A percentile compares a stretch with the other conserved stretches of the same genome.
Conservation (phyloP, 2,113 vertebrate species). For the Lagopus leucura region DNA sequence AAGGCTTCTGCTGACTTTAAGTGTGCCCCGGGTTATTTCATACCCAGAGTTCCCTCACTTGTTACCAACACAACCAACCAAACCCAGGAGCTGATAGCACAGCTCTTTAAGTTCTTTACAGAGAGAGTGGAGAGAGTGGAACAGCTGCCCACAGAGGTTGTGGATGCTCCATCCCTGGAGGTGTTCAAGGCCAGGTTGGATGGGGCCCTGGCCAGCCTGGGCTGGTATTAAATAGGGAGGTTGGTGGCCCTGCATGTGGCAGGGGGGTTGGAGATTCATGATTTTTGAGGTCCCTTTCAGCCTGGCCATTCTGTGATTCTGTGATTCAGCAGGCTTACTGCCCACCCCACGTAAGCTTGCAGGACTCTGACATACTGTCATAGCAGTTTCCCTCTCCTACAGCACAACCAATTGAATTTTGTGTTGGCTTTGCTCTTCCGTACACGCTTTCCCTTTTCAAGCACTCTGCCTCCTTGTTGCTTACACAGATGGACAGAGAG, state of each 20-base stretch:
- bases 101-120: no score
- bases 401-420: neutral
- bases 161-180: no score
- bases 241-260: no score
- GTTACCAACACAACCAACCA: neutral
- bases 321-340: neutral
- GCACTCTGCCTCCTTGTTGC: accelerated
- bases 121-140: no score
- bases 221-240: no score
- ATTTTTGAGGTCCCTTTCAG: no score
- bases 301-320: no score
- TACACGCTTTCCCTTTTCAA: neutral
- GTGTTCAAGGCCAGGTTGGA: no score
- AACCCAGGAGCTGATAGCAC: neutral
- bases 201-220: no score
- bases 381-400: neutral
- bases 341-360: neutral
- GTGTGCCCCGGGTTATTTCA: accelerated
- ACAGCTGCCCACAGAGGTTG: no score
- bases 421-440: neutral
- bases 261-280: no score
- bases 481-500: neutral
- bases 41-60: neutral
- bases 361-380: neutral
- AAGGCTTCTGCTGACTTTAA: neutral